Evolutionary conservation across 2,888 invertebrate genomes (phyloP).

Genomic region (Bugula neritina): DNA sequence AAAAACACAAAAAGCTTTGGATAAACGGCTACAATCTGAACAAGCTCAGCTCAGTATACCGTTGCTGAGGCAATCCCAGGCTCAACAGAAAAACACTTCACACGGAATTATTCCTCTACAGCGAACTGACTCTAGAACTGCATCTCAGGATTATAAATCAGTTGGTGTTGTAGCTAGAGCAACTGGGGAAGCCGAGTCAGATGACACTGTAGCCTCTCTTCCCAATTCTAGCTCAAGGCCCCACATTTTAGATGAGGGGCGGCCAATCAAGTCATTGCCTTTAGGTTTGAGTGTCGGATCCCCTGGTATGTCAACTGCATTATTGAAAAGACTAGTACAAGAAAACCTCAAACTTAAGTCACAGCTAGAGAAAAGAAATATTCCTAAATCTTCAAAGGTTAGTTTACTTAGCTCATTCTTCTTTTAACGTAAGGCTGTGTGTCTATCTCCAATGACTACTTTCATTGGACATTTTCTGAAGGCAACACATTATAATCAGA

Average conservation of each 20-base stretch:
- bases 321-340: slow-evolving; percentile 2
- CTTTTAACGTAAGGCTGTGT: no score
- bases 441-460: no score
- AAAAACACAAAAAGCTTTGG: slow-evolving; percentile 14
- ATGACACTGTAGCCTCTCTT: neutral
- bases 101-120: neutral
- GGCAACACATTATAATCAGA: no score
- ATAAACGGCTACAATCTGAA: slow-evolving; percentile 6
- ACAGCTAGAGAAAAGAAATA: neutral
- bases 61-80: neutral
- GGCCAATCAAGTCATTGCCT: neutral
- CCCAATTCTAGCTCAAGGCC: neutral
- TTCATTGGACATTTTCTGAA: no score
- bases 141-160: neutral
- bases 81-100: neutral
- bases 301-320: slow-evolving; percentile 18
- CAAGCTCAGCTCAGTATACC: neutral
- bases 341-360: slow-evolving; percentile 10
- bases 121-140: neutral
- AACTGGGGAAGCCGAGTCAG: neutral
- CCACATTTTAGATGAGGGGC: neutral
- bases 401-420: neutral
- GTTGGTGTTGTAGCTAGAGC: slow-evolving; percentile 3
- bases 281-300: slow-evolving; percentile 2
- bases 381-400: slow-evolving; percentile 4